phyloP scores from a whole-genome alignment of 2,888 invertebrate genomes.

The Nemotelus nigrinus region DNA sequence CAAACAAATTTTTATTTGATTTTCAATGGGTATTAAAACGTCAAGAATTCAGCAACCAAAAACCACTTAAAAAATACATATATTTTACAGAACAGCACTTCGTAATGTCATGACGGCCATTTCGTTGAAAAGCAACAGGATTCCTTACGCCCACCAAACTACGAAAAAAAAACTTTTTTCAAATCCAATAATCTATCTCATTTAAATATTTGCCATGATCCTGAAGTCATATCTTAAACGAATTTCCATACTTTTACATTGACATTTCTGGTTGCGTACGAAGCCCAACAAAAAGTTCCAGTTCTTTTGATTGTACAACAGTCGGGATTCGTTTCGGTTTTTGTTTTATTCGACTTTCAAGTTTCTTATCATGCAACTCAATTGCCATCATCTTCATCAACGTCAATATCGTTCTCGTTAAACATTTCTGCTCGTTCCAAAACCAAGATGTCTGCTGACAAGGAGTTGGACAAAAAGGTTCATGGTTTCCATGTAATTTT shows the following conservation, averaged over 20 bases:
- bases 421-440: too few species aligned
- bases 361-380: background rate
- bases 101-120: background rate
- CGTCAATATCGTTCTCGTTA: background rate
- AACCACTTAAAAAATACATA: too few species aligned
- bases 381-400: slow-evolving; percentile 5
- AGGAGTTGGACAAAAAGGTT: background rate
- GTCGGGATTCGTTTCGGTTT: too few species aligned
- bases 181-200: slow-evolving; percentile 25
- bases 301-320: background rate
- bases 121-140: slow-evolving; percentile 30
- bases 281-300: background rate
- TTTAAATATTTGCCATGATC: slow-evolving; percentile 32
- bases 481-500: background rate
- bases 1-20: too few species aligned
- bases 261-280: too few species aligned
- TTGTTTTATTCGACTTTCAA: background rate
- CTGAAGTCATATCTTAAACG: slow-evolving; percentile 15
- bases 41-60: too few species aligned
- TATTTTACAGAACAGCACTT: too few species aligned
- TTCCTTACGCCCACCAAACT: background rate
- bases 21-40: too few species aligned
- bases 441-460: slow-evolving; percentile 16
- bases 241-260: slow-evolving; percentile 11
- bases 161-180: background rate